Evolutionary conservation across 2,888 invertebrate genomes (phyloP).

Genomic region (Hoplodrina blanda): DNA sequence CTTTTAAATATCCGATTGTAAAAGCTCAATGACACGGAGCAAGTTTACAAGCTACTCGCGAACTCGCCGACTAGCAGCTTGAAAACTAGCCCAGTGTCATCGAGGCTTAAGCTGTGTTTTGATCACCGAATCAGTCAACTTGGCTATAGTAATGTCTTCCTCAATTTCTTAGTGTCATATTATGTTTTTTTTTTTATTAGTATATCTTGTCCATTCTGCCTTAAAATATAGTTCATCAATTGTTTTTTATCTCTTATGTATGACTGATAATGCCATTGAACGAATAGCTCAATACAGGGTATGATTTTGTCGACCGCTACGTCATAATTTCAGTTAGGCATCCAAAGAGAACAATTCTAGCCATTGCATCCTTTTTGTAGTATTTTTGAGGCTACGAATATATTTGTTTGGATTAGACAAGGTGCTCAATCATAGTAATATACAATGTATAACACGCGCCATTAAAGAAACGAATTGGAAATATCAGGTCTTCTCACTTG

Average conservation of each 20-base stretch:
- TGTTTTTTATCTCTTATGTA: constrained; percentile 10
- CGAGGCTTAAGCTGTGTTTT: not conserved
- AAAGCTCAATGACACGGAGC: too few species aligned
- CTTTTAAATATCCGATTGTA: too few species aligned
- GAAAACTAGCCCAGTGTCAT: too few species aligned
- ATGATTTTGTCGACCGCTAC: not conserved
- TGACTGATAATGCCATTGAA: constrained; percentile 23
- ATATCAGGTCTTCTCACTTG: not conserved
- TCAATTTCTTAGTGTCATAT: constrained; percentile 31
- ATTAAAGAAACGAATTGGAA: not conserved
- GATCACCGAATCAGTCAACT: not conserved
- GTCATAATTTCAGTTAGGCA: constrained; percentile 24
- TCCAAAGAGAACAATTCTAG: constrained; percentile 43
- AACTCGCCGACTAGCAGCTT: too few species aligned
- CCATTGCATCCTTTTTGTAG: constrained; percentile 5
- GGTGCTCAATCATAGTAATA: constrained; percentile 12
- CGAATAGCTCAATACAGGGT: not conserved
- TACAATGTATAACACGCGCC: not conserved
- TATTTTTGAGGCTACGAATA: constrained; percentile 25
- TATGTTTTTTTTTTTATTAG: not conserved
- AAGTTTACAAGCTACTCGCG: too few species aligned
- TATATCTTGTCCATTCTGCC: not conserved
- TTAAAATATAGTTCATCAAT: constrained; percentile 1
- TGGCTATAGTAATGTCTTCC: constrained; percentile 4
- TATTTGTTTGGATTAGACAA: constrained; percentile 23